phyloP scores from a whole-genome alignment of 2,888 invertebrate species.

The Acanthosepion lycidas region DNA sequence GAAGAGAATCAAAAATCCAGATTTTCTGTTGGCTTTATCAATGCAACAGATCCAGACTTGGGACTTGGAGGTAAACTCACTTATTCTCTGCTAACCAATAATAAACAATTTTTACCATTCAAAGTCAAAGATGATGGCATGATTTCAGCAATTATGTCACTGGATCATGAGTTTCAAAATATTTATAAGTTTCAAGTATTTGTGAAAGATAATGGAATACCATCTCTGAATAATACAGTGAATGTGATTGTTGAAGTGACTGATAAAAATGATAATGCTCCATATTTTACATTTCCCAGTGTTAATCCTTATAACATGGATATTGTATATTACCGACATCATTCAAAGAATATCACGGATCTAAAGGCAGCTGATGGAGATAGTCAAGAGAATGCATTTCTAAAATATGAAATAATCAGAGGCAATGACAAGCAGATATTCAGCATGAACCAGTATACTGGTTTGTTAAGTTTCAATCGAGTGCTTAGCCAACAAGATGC shows the following conservation, averaged over 20 bases:
- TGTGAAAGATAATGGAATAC: conserved; percentile 22
- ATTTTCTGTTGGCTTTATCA: conserved; percentile 10
- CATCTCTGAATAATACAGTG: neutral
- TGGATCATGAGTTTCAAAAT: neutral
- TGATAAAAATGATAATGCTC: conserved; percentile 33
- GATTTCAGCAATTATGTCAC: neutral
- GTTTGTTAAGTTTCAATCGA: neutral
- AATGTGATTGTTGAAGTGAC: conserved; percentile 22
- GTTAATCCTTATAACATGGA: neutral
- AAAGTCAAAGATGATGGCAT: conserved; percentile 22
- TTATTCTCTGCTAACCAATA: neutral
- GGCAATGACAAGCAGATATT: conserved; percentile 23
- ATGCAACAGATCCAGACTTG: neutral
- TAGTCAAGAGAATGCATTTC: conserved; percentile 33
- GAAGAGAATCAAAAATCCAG: neutral
- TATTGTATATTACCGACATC: conserved; percentile 1
- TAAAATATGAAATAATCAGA: conserved; percentile 33
- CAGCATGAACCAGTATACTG: conserved; percentile 8
- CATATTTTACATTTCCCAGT: conserved; percentile 23
- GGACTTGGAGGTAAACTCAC: conserved; percentile 33
- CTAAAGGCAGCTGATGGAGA: conserved; percentile 33
- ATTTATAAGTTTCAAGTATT: conserved; percentile 33
- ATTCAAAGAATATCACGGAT: neutral
- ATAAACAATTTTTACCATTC: neutral
- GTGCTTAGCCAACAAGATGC: conserved; percentile 21